Percentiles rank a stretch among this genome's conserved stretches.
Evolutionary conservation across 2,888 invertebrate genomes (phyloP).

Genomic region (Apomyelois bistriatella): DNA sequence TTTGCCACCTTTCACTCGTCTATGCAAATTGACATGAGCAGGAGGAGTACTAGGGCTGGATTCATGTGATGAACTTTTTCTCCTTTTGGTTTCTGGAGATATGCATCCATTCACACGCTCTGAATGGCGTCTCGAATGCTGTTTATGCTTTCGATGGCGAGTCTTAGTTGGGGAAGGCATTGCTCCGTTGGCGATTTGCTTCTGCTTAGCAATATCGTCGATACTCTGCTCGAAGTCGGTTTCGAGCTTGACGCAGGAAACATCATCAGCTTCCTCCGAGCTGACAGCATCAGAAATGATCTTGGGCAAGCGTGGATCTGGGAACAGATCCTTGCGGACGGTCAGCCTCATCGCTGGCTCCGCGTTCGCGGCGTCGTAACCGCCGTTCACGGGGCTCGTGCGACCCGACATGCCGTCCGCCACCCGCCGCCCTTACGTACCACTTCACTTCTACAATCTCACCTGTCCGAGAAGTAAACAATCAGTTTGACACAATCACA

Average conservation of each 20-base stretch:
- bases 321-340: slow-evolving; percentile 76
- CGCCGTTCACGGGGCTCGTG: slow-evolving; percentile 74
- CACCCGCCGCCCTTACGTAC: slow-evolving; percentile 71
- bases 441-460: slow-evolving; percentile 77
- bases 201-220: slow-evolving; percentile 68
- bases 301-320: slow-evolving; percentile 51
- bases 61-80: slow-evolving; percentile 50
- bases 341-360: slow-evolving; percentile 62
- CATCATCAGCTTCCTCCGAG: slow-evolving; percentile 48
- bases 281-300: slow-evolving; percentile 40
- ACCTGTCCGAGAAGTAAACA: slow-evolving; percentile 80
- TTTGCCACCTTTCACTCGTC: slow-evolving; percentile 74
- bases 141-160: slow-evolving; percentile 68
- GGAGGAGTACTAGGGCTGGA: slow-evolving; percentile 57
- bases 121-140: slow-evolving; percentile 58
- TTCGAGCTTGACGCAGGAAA: slow-evolving; percentile 69
- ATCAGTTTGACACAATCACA: slow-evolving; percentile 80
- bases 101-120: slow-evolving; percentile 59
- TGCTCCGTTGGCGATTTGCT: slow-evolving; percentile 58
- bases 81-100: slow-evolving; percentile 59
- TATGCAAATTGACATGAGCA: slow-evolving; percentile 50
- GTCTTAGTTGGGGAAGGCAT: slow-evolving; percentile 51
- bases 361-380: slow-evolving; percentile 57
- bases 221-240: slow-evolving; percentile 77
- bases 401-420: slow-evolving; percentile 76